Conservation (phyloP, 1,140 invertebrate genomes). For the Rhyacophila brunnea region DNA sequence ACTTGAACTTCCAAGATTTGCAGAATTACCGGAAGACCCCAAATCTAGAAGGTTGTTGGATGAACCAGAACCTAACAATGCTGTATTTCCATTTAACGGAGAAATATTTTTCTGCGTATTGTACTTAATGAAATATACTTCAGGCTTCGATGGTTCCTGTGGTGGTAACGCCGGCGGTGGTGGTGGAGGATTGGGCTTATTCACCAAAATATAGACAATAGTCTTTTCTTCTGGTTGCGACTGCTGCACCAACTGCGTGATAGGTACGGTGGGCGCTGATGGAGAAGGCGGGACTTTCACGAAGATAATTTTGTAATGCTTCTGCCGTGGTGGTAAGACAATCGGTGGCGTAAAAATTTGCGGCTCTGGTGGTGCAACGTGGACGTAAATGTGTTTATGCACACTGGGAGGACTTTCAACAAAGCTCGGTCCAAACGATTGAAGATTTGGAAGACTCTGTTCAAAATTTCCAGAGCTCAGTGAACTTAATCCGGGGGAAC, state of each 20-base stretch:
- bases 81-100: too few relatives aligned
- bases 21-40: too few relatives aligned
- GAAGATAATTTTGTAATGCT: conserved; percentile 88
- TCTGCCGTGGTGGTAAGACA: conserved; percentile 68
- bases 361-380: conserved; percentile 80
- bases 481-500: too few relatives aligned
- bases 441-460: too few relatives aligned
- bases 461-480: too few relatives aligned
- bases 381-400: conserved; percentile 83
- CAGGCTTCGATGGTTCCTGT: conserved; percentile 78
- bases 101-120: conserved; percentile 61
- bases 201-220: conserved; percentile 81
- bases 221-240: conserved; percentile 84
- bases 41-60: too few relatives aligned
- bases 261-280: conserved; percentile 71
- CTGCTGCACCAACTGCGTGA: conserved; percentile 62
- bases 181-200: conserved; percentile 80
- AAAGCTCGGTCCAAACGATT: too few relatives aligned
- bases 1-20: too few relatives aligned
- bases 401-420: conserved; percentile 58
- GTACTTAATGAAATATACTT: conserved; percentile 85
- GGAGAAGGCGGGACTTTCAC: conserved; percentile 77
- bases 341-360: conserved; percentile 62
- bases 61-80: too few relatives aligned
- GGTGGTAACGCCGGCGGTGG: conserved; percentile 67